Base-by-base conservation (phyloP, 2,797 vertebrate genomes). In the Clarias laeviceps region DNA sequence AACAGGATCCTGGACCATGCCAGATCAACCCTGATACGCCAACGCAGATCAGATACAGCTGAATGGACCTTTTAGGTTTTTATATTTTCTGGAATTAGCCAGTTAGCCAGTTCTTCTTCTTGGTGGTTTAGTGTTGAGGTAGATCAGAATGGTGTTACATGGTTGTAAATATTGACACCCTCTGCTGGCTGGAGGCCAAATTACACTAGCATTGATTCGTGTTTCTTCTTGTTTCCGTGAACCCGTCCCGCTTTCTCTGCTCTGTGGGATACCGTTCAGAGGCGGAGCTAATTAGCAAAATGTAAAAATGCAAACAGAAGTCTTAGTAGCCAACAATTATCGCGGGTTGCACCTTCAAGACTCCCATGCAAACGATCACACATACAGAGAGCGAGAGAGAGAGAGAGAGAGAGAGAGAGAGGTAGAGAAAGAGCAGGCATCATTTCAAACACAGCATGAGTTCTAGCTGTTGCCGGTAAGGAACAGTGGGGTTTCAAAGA, bases 381-480 rank as follows among this genome's bases (percentile, higher is more conserved):
- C 54, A 78, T 57, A 78, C 74, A 78, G 18, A 61, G 56, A 78
- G 29, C 24, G 54, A 34, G 29, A 59, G 18, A 59, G 54, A 32
- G 27, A 57, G 7, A 22, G 56, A 78, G 29, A 34, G 54, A 34
- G 29, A 59, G 18, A 59, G 54, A 32, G 27, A 57, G 7, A 22
- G 29, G 37, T 24, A 37, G n/a, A 32, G 2, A 57, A 5, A 22
- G 34, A 54, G 27, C 40, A 72, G 59, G 54, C 20, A 59, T 68
- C 61, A 68, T 56, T 65, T 74, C 85, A 77, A 56, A 45, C 80
- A 8, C 85, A 82, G 85, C 54, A 24, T 82, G 80, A 65, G 11
- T n/a, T 32, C 50, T 86, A 32, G 66, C 54, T 89, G 85, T 87
- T 86, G 11, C 87, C 20, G n/a, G 54, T 50, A 37, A 29, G 50